These are phyloP conservation scores for Platorchestia sp. DNA, from an alignment of 1,140 invertebrate genomes.

Conservation along the genomic window DNA sequence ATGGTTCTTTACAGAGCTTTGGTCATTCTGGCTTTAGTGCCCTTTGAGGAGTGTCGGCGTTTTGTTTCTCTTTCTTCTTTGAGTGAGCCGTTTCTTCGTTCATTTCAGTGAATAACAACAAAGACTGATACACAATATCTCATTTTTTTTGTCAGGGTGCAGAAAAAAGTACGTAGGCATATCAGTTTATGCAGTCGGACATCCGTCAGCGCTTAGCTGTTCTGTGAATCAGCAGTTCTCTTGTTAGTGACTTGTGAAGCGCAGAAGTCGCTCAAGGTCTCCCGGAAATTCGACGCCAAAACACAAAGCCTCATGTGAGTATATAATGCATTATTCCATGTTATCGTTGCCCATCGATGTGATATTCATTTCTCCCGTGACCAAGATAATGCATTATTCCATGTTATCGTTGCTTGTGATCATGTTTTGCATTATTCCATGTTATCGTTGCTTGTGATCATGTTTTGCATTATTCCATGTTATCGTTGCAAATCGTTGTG, in stretches of 20 bases:
- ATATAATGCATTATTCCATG: no score
- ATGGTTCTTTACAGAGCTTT: conserved; percentile 65
- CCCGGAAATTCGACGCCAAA: neutral
- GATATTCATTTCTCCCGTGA: no score
- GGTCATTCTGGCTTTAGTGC: conserved; percentile 66
- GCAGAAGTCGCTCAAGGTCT: neutral
- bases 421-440: no score
- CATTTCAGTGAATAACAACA: conserved; percentile 26
- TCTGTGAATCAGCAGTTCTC: neutral
- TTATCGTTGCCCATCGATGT: no score
- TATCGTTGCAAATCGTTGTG: no score
- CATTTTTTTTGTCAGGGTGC: neutral
- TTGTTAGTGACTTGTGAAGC: neutral
- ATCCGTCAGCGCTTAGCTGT: neutral
- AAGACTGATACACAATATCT: neutral
- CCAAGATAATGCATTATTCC: no score
- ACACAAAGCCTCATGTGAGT: neutral
- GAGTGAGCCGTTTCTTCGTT: neutral
- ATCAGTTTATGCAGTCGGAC: neutral
- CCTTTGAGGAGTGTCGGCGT: conserved; percentile 55
- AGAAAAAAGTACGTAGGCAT: neutral
- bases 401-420: no score
- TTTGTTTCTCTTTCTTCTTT: conserved; percentile 27
- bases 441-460: no score
- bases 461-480: no score